Evolutionary conservation across 2,888 invertebrate species (phyloP).

Genomic region (Noctua fimbriata): DNA sequence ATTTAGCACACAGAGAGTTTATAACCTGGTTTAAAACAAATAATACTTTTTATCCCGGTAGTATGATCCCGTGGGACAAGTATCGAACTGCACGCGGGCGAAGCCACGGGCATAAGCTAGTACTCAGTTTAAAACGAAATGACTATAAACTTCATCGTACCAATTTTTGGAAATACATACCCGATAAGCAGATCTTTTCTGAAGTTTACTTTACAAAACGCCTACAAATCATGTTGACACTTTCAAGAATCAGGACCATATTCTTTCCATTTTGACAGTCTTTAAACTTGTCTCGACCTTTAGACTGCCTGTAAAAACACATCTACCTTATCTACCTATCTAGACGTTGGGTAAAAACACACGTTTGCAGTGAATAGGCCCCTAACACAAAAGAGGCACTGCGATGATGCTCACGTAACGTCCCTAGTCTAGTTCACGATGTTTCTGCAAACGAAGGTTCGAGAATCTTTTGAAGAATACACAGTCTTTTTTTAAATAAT

Average conservation of each 20-base stretch:
- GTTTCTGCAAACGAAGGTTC: constrained; percentile 55
- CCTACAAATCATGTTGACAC: not conserved
- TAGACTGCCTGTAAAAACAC: not conserved
- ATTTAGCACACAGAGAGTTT: no score
- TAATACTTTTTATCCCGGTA: no score
- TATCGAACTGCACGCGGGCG: no score
- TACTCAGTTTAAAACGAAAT: no score
- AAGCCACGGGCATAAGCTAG: no score
- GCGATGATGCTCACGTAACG: constrained; percentile 61
- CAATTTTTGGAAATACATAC: not conserved
- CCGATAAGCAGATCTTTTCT: not conserved
- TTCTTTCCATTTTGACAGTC: constrained; percentile 11
- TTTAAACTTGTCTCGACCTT: constrained; percentile 38
- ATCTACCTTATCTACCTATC: not conserved
- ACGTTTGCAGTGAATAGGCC: constrained; percentile 52
- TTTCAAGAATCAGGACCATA: not conserved
- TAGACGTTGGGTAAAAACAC: constrained; percentile 49
- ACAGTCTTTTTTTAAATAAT: constrained; percentile 42
- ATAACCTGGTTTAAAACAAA: no score
- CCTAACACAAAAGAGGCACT: constrained; percentile 57
- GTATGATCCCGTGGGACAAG: no score
- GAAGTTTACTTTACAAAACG: no score
- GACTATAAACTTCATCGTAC: not conserved
- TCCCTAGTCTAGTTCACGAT: constrained; percentile 29
- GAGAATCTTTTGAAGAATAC: constrained; percentile 62